A percentile compares a stretch with the other conserved stretches of the same genome.
These are phyloP conservation scores for Dendrocopos noguchii DNA, from an alignment of 2,113 vertebrate species.

Conservation along the genomic window DNA sequence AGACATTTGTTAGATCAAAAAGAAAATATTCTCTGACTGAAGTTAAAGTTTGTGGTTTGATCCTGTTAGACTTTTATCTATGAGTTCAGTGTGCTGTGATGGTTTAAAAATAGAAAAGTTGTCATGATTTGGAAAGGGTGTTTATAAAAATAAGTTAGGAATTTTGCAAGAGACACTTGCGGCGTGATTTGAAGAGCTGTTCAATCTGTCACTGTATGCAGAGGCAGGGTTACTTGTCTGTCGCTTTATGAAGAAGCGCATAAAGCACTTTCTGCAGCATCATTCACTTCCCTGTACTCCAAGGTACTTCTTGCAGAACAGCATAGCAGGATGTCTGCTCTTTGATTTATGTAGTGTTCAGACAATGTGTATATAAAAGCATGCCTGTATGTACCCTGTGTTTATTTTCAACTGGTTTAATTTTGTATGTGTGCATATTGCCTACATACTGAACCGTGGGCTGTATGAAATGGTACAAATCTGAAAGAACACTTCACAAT, in stretches of 20 bases:
- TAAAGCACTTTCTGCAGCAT: background rate
- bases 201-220: background rate
- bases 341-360: background rate
- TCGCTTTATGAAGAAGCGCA: background rate
- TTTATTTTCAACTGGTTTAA: background rate
- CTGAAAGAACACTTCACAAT: background rate
- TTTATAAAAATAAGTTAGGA: background rate
- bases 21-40: background rate
- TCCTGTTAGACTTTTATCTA: background rate
- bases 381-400: fast-evolving
- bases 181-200: background rate
- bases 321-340: background rate
- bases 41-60: background rate
- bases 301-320: background rate
- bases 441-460: too few species aligned
- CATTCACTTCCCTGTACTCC: background rate
- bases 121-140: background rate
- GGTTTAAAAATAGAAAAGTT: background rate
- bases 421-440: background rate
- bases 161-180: background rate
- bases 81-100: background rate
- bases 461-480: background rate
- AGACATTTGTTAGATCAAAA: background rate
- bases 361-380: background rate
- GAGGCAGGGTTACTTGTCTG: background rate